Evolutionary conservation across 1,140 invertebrate species (phyloP).

Genomic region (Brachionus manjavacas): DNA sequence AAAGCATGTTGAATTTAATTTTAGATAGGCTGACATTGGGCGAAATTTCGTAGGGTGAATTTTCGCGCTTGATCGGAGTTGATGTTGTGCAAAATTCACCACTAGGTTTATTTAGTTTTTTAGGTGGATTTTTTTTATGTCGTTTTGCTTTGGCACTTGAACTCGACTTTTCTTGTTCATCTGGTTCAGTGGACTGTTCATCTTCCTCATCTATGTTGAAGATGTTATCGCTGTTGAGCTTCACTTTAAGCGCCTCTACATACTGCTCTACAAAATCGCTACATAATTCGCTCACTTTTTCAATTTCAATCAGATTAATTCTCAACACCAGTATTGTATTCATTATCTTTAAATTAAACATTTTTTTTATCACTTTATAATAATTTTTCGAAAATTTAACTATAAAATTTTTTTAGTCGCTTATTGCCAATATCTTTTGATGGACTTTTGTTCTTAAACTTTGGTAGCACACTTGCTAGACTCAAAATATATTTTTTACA

Average conservation of each 20-base stretch:
- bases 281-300: slow-evolving; percentile 58
- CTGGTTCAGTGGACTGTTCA: slow-evolving; percentile 42
- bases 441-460: too few species aligned
- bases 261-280: slow-evolving; percentile 57
- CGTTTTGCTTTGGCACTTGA: background rate
- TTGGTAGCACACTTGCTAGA: too few species aligned
- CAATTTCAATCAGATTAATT: slow-evolving; percentile 57
- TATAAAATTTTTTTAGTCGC: too few species aligned
- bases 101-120: background rate
- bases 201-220: slow-evolving; percentile 35
- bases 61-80: background rate
- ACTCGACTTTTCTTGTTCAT: background rate
- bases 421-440: too few species aligned
- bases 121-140: background rate
- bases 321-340: slow-evolving; percentile 57
- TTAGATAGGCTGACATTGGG: slow-evolving; percentile 6
- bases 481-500: too few species aligned
- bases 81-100: background rate
- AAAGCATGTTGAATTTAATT: background rate
- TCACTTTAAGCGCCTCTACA: slow-evolving; percentile 52
- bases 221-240: slow-evolving; percentile 42
- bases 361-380: background rate
- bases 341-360: slow-evolving; percentile 50
- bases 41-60: background rate
- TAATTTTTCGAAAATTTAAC: too few species aligned